Base-by-base conservation (phyloP, 2,113 vertebrate species). In the Suncus etruscus region DNA sequence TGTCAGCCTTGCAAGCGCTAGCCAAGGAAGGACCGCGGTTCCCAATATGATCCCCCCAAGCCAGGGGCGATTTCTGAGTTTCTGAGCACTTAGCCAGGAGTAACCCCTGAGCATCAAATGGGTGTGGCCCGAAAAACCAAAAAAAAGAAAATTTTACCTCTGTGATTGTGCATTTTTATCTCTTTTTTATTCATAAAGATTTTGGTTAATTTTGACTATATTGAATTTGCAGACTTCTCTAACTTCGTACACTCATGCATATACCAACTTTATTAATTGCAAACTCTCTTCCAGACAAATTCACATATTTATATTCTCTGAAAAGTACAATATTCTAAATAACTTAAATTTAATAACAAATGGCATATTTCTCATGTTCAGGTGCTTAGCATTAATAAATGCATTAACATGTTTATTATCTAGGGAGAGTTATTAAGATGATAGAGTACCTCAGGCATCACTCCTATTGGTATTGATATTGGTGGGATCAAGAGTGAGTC, bases 321-420 rank as follows among this genome's bases (percentile, higher is more conserved):
- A 32, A 58, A 3, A 9, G 8, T 77, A 0, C 18, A 79, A 22
- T 79, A 69, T 4, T 47, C 39, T 39, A 39, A 39, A 31, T 72
- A 74, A 6, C 14, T 92, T 45, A 87, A 91, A 75, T 54, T 94
- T 7, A 70, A 72, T 66, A 92, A 86, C 39, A 15, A 51, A 10
- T 87, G 75, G 63, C 91, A 90, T 65, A 7, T 73, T 63, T 78
- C 29, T 88, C 27, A 73, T 63, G 32, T 5, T 88, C n/a, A 83
- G 14, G 4, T 66, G 25, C 6, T 47, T 85, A 6, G 22, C 66
- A 29, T 68, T 81, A 25, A 68, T 63, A 70, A 7, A 63, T 75
- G 66, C 8, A 76, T 91, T 89, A 84, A 45, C 27, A 80, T 15
- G 27, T 51, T 32, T 76, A 70, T 15, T 16, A 61, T 61, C 58